Percentiles rank a stretch among this genome's conserved stretches.
Evolutionary conservation across 1,140 invertebrate genomes (phyloP).

Genomic region (Bombus huntii): DNA sequence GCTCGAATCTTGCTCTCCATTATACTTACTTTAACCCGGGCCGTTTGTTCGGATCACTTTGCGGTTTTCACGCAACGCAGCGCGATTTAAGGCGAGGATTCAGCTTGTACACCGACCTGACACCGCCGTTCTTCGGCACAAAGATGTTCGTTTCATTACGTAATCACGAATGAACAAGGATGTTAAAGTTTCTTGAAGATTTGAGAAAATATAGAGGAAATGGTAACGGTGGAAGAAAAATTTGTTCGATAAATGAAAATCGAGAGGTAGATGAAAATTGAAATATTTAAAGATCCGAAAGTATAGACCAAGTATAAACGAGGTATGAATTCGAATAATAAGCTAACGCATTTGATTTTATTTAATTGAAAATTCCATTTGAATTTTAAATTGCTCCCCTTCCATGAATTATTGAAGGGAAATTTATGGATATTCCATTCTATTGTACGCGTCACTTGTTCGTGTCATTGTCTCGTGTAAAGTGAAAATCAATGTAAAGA

Average conservation of each 20-base stretch:
- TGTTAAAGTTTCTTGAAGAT: too few species aligned
- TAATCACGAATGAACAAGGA: background rate
- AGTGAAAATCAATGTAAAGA: background rate
- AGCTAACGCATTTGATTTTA: background rate
- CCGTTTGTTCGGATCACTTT: conserved; percentile 20
- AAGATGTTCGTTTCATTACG: background rate
- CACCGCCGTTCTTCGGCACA: too few species aligned
- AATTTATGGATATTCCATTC: background rate
- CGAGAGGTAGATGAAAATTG: background rate
- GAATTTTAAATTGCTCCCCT: background rate
- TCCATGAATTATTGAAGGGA: background rate
- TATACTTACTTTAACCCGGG: conserved; percentile 33
- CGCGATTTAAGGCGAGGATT: conserved; percentile 14
- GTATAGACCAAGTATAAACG: background rate
- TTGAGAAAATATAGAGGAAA: too few species aligned
- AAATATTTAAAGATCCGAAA: background rate
- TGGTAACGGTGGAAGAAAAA: background rate
- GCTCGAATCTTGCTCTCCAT: conserved; percentile 32
- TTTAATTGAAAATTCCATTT: background rate
- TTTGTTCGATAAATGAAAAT: background rate
- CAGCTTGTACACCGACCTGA: background rate
- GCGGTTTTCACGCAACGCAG: conserved; percentile 28
- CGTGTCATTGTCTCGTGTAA: background rate
- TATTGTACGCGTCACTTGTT: background rate
- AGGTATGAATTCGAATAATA: background rate